phyloP scores from a whole-genome alignment of 2,113 vertebrate species.

The Aviceda subcristata region DNA sequence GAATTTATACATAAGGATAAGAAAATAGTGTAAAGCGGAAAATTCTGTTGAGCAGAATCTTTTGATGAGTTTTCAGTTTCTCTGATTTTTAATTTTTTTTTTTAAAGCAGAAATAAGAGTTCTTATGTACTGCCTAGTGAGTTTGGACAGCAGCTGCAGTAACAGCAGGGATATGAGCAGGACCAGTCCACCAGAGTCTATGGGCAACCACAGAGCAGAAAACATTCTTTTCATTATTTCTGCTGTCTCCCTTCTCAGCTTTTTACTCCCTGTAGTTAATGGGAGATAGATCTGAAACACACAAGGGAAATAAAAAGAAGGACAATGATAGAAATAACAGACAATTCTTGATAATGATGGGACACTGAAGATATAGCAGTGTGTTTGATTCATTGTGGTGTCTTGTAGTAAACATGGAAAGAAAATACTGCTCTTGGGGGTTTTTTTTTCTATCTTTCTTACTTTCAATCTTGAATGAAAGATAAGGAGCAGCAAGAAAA shows the following conservation, averaged over 20 bases:
- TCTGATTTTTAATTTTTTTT: neutral
- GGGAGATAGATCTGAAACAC: neutral
- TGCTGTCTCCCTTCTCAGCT: neutral
- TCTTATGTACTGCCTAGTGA: neutral
- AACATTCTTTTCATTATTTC: neutral
- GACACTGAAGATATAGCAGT: neutral
- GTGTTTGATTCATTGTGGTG: neutral
- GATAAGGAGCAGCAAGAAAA: neutral
- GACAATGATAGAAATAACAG: neutral
- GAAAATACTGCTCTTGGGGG: neutral
- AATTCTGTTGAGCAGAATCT: neutral
- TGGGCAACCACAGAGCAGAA: neutral
- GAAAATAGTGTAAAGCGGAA: neutral
- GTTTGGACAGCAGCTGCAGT: neutral
- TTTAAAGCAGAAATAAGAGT: neutral
- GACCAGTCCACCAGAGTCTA: neutral
- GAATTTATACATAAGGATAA: neutral
- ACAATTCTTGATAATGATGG: neutral
- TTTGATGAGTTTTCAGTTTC: neutral
- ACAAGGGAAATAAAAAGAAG: constrained; percentile 39
- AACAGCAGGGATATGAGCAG: neutral
- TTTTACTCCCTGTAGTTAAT: neutral
- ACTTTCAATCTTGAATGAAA: neutral
- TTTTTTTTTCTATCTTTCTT: neutral
- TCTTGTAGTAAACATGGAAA: neutral